Conservation (phyloP, 2,797 vertebrate species). For the Liasis olivaceus region DNA sequence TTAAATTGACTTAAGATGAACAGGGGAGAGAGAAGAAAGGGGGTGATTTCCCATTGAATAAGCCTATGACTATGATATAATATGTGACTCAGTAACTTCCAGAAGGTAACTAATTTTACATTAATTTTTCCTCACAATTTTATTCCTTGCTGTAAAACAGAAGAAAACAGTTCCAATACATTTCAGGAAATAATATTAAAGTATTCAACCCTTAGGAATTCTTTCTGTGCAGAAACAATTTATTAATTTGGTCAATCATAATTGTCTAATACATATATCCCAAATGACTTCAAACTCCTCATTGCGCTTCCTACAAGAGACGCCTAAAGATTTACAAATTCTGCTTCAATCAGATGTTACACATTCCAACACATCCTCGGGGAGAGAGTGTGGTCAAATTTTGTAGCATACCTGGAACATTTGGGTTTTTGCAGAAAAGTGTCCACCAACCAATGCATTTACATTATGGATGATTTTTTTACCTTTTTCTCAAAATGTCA, state of each 20-base stretch:
- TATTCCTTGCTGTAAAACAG: not conserved
- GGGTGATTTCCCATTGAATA: not conserved
- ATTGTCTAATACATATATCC: conserved; percentile 32
- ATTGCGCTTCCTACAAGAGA: conserved; percentile 34
- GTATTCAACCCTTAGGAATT: not conserved
- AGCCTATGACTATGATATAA: not conserved
- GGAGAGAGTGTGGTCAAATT: not conserved
- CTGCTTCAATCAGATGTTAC: conserved; percentile 6
- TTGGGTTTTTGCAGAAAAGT: not conserved
- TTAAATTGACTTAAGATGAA: not conserved
- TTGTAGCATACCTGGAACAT: not conserved
- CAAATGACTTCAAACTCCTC: conserved; percentile 15
- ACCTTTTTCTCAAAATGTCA: not conserved
- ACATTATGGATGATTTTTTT: not conserved
- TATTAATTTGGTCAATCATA: conserved; percentile 33
- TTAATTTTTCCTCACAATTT: not conserved
- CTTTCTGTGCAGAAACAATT: conserved; percentile 9
- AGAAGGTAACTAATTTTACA: not conserved
- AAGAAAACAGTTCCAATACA: not conserved
- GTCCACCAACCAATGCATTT: not conserved
- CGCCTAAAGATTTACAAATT: conserved; percentile 17
- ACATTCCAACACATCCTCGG: conserved; percentile 20
- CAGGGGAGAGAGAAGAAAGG: not conserved
- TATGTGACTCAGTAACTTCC: not conserved
- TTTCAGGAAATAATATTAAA: not conserved